Percentiles rank a stretch among this genome's conserved stretches.
phyloP scores from a whole-genome alignment of 2,888 invertebrate genomes.

The Dendrolimus houi region DNA sequence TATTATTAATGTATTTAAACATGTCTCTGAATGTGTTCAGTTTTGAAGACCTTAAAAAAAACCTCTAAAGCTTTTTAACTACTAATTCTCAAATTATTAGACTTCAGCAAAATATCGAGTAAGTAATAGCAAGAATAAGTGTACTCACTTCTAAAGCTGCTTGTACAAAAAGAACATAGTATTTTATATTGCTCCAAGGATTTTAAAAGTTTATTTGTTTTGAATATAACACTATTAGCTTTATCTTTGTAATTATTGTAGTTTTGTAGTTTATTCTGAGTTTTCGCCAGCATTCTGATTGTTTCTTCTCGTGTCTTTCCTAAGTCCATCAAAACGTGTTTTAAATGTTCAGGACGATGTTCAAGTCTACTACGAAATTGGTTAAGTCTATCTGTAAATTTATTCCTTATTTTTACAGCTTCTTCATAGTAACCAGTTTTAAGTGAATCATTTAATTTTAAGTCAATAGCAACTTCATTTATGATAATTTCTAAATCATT shows the following conservation, averaged over 20 bases:
- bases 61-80: too few species aligned
- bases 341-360: conserved; percentile 29
- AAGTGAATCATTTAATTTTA: conserved; percentile 15
- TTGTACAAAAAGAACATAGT: conserved; percentile 18
- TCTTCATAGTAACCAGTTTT: conserved; percentile 13
- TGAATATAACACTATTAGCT: too few species aligned
- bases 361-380: conserved; percentile 16
- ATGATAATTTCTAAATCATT: conserved; percentile 28
- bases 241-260: conserved; percentile 12
- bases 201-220: conserved; percentile 8
- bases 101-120: too few species aligned
- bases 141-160: too few species aligned
- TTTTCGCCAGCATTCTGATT: too few species aligned
- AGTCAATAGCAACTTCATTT: conserved; percentile 12
- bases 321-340: conserved; percentile 30
- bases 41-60: too few species aligned
- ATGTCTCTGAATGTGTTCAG: too few species aligned
- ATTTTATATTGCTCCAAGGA: conserved; percentile 13
- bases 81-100: neutral
- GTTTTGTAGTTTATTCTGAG: conserved; percentile 5
- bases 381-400: conserved; percentile 14
- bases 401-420: conserved; percentile 14
- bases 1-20: too few species aligned
- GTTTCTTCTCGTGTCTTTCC: conserved; percentile 8
- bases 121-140: too few species aligned